phyloP scores from a whole-genome alignment of 2,113 vertebrate species.

The Microtus ochrogaster region DNA sequence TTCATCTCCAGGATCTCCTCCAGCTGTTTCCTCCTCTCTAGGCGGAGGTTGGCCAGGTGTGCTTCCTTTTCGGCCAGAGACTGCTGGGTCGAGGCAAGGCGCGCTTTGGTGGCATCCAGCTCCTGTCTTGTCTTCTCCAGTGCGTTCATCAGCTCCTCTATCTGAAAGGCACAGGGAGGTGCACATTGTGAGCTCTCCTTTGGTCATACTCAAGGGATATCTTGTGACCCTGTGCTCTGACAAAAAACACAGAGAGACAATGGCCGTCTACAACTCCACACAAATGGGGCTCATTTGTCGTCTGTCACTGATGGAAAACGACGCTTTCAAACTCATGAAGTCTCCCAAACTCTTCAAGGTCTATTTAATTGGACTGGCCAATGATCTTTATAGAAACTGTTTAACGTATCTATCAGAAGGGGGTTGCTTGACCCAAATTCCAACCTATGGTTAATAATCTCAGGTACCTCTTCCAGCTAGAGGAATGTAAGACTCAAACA shows the following conservation, averaged over 20 bases:
- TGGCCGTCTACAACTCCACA: not conserved
- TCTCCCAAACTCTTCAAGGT: not conserved
- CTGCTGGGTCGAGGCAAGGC: constrained; percentile 95
- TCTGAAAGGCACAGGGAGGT: constrained; percentile 84
- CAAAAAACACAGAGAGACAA: fast-evolving
- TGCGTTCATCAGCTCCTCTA: constrained; percentile 95
- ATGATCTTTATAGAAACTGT: constrained; percentile 67
- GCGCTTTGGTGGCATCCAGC: constrained; percentile 94
- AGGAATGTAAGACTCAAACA: constrained; percentile 48
- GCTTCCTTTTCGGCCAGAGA: constrained; percentile 94
- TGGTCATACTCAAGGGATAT: not conserved
- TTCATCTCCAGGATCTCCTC: constrained; percentile 99
- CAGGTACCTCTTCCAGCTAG: constrained; percentile 14
- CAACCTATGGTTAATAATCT: constrained; percentile 59
- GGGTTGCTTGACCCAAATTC: constrained; percentile 48
- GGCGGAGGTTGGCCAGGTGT: constrained; percentile 92
- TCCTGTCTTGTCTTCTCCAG: constrained; percentile 97
- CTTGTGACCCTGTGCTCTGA: not conserved
- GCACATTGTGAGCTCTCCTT: not conserved
- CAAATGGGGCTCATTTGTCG: not conserved
- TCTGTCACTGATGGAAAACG: constrained; percentile 48
- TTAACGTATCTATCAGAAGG: constrained; percentile 57
- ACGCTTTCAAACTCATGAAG: constrained; percentile 43
- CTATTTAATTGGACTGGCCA: not conserved
- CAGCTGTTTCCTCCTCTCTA: constrained; percentile 95